Conservation (phyloP, 2,113 vertebrate species). For the Oreotragus oreotragus region DNA sequence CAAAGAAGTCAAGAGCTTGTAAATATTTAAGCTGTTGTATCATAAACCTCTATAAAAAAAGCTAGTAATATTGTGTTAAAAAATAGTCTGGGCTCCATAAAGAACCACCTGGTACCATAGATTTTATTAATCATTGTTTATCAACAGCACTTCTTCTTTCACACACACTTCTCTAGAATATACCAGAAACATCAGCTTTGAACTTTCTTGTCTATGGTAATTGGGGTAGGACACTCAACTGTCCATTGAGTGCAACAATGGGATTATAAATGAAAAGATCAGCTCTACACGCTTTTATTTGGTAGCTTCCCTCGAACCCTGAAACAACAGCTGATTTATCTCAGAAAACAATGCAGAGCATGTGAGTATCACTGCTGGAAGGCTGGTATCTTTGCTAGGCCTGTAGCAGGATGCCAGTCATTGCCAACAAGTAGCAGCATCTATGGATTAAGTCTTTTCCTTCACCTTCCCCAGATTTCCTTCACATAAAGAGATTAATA, state of each 20-base stretch:
- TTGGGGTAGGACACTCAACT: not conserved
- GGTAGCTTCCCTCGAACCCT: not conserved
- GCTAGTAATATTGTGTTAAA: not conserved
- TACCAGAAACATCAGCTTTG: not conserved
- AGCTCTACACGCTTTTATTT: not conserved
- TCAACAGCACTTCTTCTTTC: not conserved
- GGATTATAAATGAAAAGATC: not conserved
- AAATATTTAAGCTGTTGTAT: slow-evolving; percentile 10
- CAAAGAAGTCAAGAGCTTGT: slow-evolving; percentile 7
- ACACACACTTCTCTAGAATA: not conserved
- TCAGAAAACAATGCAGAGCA: not conserved
- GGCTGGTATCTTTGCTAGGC: not conserved
- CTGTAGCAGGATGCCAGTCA: not conserved
- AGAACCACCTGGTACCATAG: not conserved
- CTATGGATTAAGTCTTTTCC: not conserved
- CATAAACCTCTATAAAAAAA: not conserved
- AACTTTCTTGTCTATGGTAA: not conserved
- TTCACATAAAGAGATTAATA: not conserved
- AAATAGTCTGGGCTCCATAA: not conserved
- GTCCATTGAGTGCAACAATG: not conserved
- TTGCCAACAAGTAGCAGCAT: not conserved
- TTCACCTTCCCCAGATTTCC: not conserved
- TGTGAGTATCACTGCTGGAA: not conserved
- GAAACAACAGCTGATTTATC: not conserved
- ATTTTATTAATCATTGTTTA: not conserved